Conservation (phyloP, 2,797 vertebrate genomes). For the Petrocephalus schoutedeni region DNA sequence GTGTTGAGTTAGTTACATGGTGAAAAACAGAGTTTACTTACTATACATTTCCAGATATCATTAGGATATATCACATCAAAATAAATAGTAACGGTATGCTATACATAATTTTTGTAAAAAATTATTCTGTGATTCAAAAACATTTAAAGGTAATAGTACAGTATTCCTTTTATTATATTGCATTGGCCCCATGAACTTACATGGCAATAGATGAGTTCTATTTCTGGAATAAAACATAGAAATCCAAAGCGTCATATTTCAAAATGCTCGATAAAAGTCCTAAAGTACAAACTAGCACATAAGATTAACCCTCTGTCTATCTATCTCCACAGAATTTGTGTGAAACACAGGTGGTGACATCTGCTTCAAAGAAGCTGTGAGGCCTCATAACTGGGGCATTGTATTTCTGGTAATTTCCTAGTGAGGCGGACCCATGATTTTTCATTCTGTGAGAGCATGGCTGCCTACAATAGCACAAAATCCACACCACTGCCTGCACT, state of each 20-base stretch:
- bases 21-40: too few species aligned
- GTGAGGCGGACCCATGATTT: neutral
- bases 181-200: neutral
- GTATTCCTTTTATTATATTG: neutral
- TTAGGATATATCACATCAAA: too few species aligned
- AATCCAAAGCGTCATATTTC: neutral
- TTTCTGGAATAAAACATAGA: neutral
- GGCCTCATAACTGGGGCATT: neutral
- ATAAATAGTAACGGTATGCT: neutral
- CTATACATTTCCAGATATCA: too few species aligned
- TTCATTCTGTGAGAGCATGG: slow-evolving; percentile 8
- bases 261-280: neutral
- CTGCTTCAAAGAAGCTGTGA: neutral
- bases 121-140: neutral
- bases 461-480: slow-evolving; percentile 17
- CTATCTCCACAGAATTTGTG: neutral
- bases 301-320: slow-evolving; percentile 5
- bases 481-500: slow-evolving; percentile 9
- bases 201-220: neutral
- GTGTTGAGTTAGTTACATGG: neutral
- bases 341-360: neutral
- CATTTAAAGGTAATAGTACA: neutral
- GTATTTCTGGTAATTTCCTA: neutral
- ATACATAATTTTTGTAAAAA: neutral
- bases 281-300: neutral